These are phyloP conservation scores for human (Homo sapiens) DNA, from an alignment of 2,113 vertebrate species.

Conservation along the genomic window DNA sequence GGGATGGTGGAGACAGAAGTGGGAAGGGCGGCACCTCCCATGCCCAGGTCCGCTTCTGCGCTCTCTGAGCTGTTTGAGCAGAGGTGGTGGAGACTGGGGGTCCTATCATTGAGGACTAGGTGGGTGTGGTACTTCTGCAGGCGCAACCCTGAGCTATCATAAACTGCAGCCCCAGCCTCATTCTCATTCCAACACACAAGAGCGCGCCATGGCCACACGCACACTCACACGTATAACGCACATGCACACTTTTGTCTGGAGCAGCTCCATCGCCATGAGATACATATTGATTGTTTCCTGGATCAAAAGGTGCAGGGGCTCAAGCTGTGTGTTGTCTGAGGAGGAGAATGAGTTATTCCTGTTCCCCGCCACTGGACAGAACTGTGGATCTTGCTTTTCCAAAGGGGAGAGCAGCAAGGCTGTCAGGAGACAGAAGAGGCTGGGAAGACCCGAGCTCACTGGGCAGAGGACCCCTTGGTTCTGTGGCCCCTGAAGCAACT, in stretches of 20 bases:
- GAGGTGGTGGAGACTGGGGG: rapidly evolving
- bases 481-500: background rate
- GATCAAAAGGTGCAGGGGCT: background rate
- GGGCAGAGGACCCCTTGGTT: background rate
- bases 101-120: background rate
- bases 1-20: background rate
- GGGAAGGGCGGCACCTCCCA: rapidly evolving
- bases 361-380: background rate
- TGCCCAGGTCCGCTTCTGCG: background rate
- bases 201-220: too few relatives aligned
- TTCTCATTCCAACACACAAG: rapidly evolving
- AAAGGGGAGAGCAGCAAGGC: background rate
- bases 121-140: rapidly evolving
- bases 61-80: background rate
- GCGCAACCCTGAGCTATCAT: rapidly evolving
- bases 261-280: too few relatives aligned
- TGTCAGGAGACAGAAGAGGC: background rate
- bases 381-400: background rate
- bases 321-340: background rate
- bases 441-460: background rate
- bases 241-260: background rate
- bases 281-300: background rate
- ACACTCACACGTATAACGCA: rapidly evolving
- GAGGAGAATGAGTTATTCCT: background rate
- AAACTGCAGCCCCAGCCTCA: background rate